phyloP scores from a whole-genome alignment of 2,888 invertebrate genomes.

The Drosophila kanekoi region DNA sequence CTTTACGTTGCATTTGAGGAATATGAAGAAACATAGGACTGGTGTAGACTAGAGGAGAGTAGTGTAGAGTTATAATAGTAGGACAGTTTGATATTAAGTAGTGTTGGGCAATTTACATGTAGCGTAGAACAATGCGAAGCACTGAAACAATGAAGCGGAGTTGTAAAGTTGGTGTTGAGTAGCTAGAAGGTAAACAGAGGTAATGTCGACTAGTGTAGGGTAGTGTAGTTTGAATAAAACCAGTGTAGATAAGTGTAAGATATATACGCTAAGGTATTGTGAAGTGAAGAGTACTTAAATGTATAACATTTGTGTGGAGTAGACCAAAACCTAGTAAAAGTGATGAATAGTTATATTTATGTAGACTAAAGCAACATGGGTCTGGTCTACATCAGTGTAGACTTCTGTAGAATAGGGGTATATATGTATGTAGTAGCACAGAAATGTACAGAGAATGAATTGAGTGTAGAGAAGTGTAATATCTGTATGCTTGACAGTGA shows the following conservation, averaged over 20 bases:
- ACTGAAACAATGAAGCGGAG: not conserved
- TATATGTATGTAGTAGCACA: too few species aligned
- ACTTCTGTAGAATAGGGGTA: not conserved
- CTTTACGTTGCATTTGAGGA: not conserved
- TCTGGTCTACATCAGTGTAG: not conserved
- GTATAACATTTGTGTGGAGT: not conserved
- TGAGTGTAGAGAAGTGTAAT: not conserved
- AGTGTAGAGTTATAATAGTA: not conserved
- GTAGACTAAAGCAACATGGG: too few species aligned
- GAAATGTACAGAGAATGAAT: too few species aligned
- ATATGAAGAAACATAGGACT: not conserved
- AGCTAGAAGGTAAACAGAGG: not conserved
- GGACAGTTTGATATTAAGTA: not conserved
- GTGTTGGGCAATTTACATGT: not conserved
- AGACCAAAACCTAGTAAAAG: too few species aligned
- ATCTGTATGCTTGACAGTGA: not conserved
- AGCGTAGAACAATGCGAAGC: not conserved
- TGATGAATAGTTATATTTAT: too few species aligned
- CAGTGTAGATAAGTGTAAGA: too few species aligned
- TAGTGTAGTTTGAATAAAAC: not conserved
- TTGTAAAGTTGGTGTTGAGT: not conserved
- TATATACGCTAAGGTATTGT: not conserved
- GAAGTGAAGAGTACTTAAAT: not conserved
- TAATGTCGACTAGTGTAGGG: not conserved
- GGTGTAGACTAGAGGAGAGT: not conserved